Evolutionary conservation across 2,888 invertebrate genomes (phyloP), one percentile per base, ranked within the genome.

Genomic region (Calameuta filiformis): DNA sequence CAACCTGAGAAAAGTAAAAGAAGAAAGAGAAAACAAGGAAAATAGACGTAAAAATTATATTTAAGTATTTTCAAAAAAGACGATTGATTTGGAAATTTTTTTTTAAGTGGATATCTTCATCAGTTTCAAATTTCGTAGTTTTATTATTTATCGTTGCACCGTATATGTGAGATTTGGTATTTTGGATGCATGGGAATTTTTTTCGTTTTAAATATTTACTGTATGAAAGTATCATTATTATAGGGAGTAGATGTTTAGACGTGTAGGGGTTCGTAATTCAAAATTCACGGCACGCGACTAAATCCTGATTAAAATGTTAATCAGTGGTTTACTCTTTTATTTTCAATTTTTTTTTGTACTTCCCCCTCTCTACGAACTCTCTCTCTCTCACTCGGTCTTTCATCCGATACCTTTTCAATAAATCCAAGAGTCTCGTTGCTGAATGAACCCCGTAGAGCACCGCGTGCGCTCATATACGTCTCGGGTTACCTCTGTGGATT

Each of bases 401-500:
- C 85, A 87, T 85, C 86, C 87, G 87, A 90, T 90, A 90, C 90
- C 90, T 89, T 90, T 90, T 89, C 90, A 89, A 90, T 89, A 88
- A 88, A 85, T 87, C 85, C 81, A 82, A 80, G 83, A 85, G 87
- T 86, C 86, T 86, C 82, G 86, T 84, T 84, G 85, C 81, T 88
- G 89, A 90, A 89, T 88, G 85, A 85, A 75, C 79, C 79, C 79
- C 83, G 82, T 75, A 84, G 82, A 80, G 85, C 84, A 87, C 89
- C 88, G 85, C 81, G 86, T 87, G 87, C 85, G 87, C 87, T 84
- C 87, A 88, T 89, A 89, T 88, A 87, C 86, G 86, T 90, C 90
- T 90, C 90, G 87, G 87, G 90, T 90, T 90, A 90, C 90, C 88
- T 89, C 89, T 87, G 86, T 85, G 89, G 90, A 90, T 90, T 90